Conservation (phyloP, 2,113 vertebrate species). For the Sinosuthora webbiana region DNA sequence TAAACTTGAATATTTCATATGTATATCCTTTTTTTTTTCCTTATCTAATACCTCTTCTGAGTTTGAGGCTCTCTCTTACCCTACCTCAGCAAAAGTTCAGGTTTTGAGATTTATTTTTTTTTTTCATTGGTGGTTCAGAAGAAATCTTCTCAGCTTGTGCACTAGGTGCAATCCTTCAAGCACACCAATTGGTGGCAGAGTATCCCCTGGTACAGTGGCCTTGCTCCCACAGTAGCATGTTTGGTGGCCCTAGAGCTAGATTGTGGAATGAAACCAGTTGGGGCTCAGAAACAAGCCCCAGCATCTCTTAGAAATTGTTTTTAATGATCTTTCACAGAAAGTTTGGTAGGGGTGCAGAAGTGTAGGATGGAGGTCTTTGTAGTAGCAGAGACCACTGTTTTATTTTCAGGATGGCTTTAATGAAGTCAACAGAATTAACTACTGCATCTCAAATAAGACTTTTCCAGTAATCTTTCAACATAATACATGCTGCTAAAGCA, state of each 20-base stretch:
- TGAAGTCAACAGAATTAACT: not conserved
- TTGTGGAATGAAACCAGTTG: not conserved
- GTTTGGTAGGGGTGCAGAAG: not conserved
- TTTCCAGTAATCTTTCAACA: not conserved
- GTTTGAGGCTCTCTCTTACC: not conserved
- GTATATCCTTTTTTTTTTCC: not conserved
- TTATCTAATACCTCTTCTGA: not conserved
- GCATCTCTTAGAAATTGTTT: not conserved
- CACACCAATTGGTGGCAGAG: not conserved
- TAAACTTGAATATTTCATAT: not conserved
- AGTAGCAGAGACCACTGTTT: not conserved
- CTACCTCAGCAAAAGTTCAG: not conserved
- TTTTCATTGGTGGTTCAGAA: not conserved
- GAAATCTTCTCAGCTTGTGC: not conserved
- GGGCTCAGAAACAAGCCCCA: not conserved
- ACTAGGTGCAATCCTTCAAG: not conserved
- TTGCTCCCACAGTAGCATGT: not conserved
- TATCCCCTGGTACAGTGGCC: not conserved
- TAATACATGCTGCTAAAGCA: not conserved
- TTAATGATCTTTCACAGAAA: not conserved
- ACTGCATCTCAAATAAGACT: not conserved
- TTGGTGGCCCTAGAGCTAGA: not conserved
- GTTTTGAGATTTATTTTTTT: not conserved
- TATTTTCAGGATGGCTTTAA: not conserved
- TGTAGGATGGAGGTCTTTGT: fast-evolving